Conservation (phyloP, 37 sponge, comb jelly and placozoan species). For the Crambe crambe region DNA sequence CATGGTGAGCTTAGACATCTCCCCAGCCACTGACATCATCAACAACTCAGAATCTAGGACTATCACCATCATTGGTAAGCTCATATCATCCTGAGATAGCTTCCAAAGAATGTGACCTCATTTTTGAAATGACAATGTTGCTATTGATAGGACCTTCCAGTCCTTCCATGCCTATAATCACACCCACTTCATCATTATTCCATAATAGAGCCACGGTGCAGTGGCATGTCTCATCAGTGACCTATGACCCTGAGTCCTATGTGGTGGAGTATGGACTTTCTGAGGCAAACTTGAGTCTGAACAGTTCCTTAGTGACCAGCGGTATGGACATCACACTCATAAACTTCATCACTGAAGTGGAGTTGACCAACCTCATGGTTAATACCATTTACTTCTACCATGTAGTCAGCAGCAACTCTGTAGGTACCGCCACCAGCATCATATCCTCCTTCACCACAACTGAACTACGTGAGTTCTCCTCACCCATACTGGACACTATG, state of each 20-base stretch:
- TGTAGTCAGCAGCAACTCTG: conserved; percentile 27
- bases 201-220: conserved; percentile 28
- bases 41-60: background rate
- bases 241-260: conserved; percentile 64
- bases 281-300: too few relatives aligned
- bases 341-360: too few relatives aligned
- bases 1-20: background rate
- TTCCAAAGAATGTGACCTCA: too few relatives aligned
- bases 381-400: conserved; percentile 31
- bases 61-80: conserved; percentile 15
- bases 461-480: background rate
- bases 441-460: conserved; percentile 17
- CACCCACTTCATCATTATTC: conserved; percentile 3
- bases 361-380: conserved; percentile 21
- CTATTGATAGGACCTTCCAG: conserved; percentile 15
- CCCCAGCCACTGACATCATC: conserved; percentile 13
- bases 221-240: conserved; percentile 30
- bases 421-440: conserved; percentile 10
- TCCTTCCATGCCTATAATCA: background rate
- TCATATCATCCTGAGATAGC: too few relatives aligned
- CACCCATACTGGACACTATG: too few relatives aligned
- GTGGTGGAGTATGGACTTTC: too few relatives aligned
- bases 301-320: too few relatives aligned
- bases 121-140: too few relatives aligned
- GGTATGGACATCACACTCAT: too few relatives aligned